Percentiles rank a stretch among this genome's conserved stretches.
Conservation (phyloP, 1,140 invertebrate species). For the Saccostrea glomerata region DNA sequence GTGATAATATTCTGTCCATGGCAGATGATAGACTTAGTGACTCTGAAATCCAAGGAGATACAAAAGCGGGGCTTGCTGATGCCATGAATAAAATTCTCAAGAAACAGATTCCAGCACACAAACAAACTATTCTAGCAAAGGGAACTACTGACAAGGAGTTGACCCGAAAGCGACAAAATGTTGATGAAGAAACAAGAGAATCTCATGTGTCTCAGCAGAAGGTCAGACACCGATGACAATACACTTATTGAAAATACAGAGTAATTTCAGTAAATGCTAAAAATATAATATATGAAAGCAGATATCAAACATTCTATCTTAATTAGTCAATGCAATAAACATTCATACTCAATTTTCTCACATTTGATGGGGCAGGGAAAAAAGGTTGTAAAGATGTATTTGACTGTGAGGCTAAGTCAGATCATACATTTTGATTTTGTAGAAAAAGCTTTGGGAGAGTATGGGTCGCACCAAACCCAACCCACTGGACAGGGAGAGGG, state of each 20-base stretch:
- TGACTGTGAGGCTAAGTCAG: too few relatives aligned
- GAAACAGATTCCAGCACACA: conserved; percentile 86
- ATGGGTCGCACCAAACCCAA: conserved; percentile 87
- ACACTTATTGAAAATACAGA: too few relatives aligned
- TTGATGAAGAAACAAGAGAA: conserved; percentile 46
- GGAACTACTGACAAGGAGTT: conserved; percentile 79
- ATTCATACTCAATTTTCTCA: background rate
- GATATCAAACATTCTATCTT: too few relatives aligned
- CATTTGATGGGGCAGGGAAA: background rate
- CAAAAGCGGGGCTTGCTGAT: conserved; percentile 79
- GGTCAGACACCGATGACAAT: conserved; percentile 2
- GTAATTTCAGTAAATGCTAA: too few relatives aligned
- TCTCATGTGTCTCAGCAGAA: conserved; percentile 51
- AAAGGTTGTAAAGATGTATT: too few relatives aligned
- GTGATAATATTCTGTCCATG: background rate
- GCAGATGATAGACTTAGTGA: conserved; percentile 48
- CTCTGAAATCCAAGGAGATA: conserved; percentile 27
- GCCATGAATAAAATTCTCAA: conserved; percentile 84
- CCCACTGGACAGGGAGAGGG: conserved; percentile 85
- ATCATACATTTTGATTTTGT: conserved; percentile 12
- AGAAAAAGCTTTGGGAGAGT: conserved; percentile 83
- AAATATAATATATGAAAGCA: too few relatives aligned
- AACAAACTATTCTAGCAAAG: conserved; percentile 85
- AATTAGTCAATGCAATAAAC: background rate
- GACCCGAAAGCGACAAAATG: conserved; percentile 73